These are phyloP conservation scores for Liopterus haemorrhoidalis DNA, from an alignment of 2,888 invertebrate species.

Conservation along the genomic window DNA sequence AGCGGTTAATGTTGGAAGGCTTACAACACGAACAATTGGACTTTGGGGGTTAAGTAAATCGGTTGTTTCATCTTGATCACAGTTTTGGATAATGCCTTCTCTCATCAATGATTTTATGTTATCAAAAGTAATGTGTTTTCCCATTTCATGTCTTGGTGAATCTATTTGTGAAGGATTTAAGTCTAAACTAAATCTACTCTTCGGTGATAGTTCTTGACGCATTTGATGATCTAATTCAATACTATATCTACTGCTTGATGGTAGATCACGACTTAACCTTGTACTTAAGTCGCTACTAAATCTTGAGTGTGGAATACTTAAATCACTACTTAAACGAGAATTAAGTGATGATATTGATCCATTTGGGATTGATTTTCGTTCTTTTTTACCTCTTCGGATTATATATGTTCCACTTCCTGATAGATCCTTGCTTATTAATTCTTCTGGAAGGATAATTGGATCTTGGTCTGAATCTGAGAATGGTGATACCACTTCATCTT, in stretches of 20 bases:
- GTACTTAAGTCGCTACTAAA: slow-evolving; percentile 54
- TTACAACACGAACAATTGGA: slow-evolving; percentile 63
- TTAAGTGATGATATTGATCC: slow-evolving; percentile 51
- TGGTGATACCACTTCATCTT: slow-evolving; percentile 63
- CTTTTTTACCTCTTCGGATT: slow-evolving; percentile 66
- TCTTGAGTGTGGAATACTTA: slow-evolving; percentile 53
- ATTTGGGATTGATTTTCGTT: slow-evolving; percentile 60
- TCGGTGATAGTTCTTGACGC: slow-evolving; percentile 35
- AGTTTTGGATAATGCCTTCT: slow-evolving; percentile 60
- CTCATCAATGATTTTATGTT: slow-evolving; percentile 68
- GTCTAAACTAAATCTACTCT: slow-evolving; percentile 54
- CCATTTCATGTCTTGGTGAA: too few species aligned
- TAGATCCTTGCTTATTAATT: slow-evolving; percentile 44
- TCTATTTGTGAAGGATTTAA: slow-evolving; percentile 55
- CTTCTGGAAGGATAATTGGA: slow-evolving; percentile 25
- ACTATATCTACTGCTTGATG: slow-evolving; percentile 61
- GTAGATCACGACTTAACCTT: slow-evolving; percentile 53
- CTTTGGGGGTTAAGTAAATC: slow-evolving; percentile 58
- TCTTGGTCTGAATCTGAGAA: slow-evolving; percentile 59
- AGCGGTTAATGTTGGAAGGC: slow-evolving; percentile 58
- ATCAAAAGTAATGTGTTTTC: slow-evolving; percentile 71
- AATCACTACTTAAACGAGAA: slow-evolving; percentile 58
- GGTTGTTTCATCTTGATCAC: slow-evolving; percentile 55
- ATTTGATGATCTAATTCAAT: slow-evolving; percentile 58
- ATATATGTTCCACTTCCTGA: slow-evolving; percentile 71